Evolutionary conservation across 2,797 vertebrate species (phyloP).

Genomic region (Todus mexicanus): DNA sequence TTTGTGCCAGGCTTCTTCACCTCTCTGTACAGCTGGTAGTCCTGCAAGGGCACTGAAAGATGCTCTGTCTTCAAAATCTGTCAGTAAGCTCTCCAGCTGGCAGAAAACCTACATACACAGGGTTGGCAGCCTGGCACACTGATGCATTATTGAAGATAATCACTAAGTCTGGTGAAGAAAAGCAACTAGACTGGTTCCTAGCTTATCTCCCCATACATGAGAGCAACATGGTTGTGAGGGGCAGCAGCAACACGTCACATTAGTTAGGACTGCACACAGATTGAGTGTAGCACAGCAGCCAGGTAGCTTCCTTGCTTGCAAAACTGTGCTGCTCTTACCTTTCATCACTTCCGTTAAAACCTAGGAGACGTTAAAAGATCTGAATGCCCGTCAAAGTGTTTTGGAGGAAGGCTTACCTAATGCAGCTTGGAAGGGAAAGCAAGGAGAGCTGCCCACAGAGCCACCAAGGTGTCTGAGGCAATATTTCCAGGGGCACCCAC

Average conservation of each 20-base stretch:
- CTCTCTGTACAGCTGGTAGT: background rate
- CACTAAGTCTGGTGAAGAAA: slow-evolving; percentile 37
- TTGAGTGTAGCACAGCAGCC: fast-evolving
- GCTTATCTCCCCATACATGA: background rate
- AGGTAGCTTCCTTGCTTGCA: background rate
- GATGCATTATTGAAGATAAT: slow-evolving; percentile 31
- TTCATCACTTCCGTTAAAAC: slow-evolving; percentile 6
- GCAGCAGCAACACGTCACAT: background rate
- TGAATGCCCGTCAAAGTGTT: background rate
- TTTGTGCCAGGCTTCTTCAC: background rate
- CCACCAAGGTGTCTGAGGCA: background rate
- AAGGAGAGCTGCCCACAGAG: background rate
- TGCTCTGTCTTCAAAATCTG: background rate
- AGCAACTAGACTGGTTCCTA: slow-evolving; percentile 10
- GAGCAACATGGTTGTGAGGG: background rate
- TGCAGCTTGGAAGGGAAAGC: background rate
- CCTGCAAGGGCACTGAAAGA: background rate
- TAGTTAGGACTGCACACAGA: background rate
- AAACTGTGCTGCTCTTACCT: background rate
- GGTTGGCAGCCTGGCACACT: background rate
- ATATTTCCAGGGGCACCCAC: background rate
- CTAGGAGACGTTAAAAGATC: background rate
- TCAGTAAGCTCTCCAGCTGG: background rate
- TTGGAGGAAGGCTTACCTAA: background rate
- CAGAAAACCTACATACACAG: background rate